These are phyloP conservation scores for Helobdella robusta DNA, from an alignment of 2,888 invertebrate genomes.

Conservation along the genomic window DNA sequence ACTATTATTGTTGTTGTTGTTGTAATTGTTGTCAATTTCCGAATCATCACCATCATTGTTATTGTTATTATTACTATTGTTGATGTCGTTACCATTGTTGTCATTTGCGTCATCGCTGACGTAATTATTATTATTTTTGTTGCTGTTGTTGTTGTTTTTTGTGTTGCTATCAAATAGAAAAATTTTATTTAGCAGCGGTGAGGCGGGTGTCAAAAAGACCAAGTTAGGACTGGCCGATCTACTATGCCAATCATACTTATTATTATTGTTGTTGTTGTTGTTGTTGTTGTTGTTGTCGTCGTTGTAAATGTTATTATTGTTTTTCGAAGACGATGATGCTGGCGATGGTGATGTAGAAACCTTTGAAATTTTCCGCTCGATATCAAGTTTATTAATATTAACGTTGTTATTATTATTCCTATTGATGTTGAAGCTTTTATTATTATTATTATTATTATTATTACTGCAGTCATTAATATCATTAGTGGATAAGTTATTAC, in stretches of 20 bases:
- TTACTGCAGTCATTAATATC: too few species aligned
- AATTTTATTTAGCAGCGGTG: not conserved
- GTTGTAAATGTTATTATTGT: not conserved
- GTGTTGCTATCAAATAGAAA: not conserved
- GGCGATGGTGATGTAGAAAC: not conserved
- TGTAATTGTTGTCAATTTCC: not conserved
- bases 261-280: not conserved
- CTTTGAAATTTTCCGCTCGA: not conserved
- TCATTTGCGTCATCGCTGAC: not conserved
- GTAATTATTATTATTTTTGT: not conserved
- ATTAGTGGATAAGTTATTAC: too few species aligned
- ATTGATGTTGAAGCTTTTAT: too few species aligned
- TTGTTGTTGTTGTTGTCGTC: not conserved
- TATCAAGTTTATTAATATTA: not conserved
- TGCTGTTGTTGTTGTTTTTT: not conserved
- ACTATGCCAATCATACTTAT: not conserved
- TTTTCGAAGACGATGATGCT: not conserved
- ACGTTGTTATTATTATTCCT: too few species aligned
- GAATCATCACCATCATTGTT: constrained; percentile 5
- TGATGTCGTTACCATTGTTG: not conserved
- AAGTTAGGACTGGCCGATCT: not conserved
- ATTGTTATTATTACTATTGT: not conserved
- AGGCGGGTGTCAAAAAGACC: not conserved
- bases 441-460: too few species aligned
- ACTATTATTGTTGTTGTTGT: not conserved